phyloP scores from a whole-genome alignment of 2,113 vertebrate species.

The Larimichthys polyactis region DNA sequence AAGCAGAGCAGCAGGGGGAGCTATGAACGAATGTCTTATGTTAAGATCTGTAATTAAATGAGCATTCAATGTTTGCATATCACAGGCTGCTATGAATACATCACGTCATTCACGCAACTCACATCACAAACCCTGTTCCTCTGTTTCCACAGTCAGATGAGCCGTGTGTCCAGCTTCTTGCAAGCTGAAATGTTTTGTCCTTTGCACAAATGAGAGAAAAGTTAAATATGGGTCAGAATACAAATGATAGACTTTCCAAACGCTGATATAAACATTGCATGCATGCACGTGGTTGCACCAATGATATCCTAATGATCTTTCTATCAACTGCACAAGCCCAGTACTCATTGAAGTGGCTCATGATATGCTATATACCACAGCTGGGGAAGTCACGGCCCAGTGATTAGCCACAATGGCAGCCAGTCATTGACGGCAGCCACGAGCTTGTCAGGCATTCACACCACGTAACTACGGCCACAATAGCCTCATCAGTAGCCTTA shows the following conservation, averaged over 20 bases:
- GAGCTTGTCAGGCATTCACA: conserved; percentile 72
- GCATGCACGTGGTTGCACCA: conserved; percentile 9
- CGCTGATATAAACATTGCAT: not conserved
- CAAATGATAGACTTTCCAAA: not conserved
- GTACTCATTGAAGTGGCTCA: conserved; percentile 57
- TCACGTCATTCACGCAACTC: conserved; percentile 16
- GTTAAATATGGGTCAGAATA: not conserved
- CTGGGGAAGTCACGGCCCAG: conserved; percentile 78
- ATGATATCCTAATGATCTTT: conserved; percentile 66
- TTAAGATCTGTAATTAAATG: conserved; percentile 54
- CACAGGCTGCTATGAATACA: conserved; percentile 73
- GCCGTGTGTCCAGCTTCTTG: not conserved
- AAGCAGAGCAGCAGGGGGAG: conserved; percentile 16
- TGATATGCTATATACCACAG: conserved; percentile 72
- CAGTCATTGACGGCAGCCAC: conserved; percentile 54
- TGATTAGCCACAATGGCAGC: conserved; percentile 73
- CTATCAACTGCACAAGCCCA: conserved; percentile 57
- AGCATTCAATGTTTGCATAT: conserved; percentile 65
- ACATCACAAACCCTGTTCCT: conserved; percentile 45
- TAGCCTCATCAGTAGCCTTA: conserved; percentile 76
- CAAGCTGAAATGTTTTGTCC: conserved; percentile 14
- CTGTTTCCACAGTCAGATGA: not conserved
- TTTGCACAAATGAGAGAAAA: not conserved
- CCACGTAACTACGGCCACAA: conserved; percentile 71
- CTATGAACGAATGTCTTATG: not conserved